These are phyloP conservation scores for Lithosia quadra DNA, from an alignment of 2,888 invertebrate genomes.

Conservation along the genomic window DNA sequence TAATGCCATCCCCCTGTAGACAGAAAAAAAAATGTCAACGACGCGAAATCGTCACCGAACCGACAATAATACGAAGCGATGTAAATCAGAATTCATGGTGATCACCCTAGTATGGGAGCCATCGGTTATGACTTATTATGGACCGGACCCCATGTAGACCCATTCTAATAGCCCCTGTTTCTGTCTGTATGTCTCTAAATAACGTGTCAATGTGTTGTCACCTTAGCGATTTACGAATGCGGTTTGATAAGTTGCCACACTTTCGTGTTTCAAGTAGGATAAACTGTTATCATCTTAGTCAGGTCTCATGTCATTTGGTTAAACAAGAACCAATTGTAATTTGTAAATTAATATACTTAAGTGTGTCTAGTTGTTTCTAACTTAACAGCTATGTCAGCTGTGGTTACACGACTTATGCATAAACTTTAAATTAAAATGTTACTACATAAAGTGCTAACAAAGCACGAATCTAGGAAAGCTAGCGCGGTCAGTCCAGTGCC, in stretches of 20 bases:
- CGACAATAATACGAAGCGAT: conserved; percentile 74
- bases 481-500: too few species aligned
- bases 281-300: not conserved
- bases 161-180: conserved; percentile 76
- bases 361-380: too few species aligned
- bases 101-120: conserved; percentile 71
- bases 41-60: conserved; percentile 65
- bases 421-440: too few species aligned
- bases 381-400: too few species aligned
- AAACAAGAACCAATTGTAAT: not conserved
- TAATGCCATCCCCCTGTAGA: conserved; percentile 47
- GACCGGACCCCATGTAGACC: conserved; percentile 59
- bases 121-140: conserved; percentile 84
- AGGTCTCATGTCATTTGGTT: not conserved
- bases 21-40: conserved; percentile 57
- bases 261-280: not conserved
- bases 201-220: conserved; percentile 83
- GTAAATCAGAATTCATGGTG: conserved; percentile 74
- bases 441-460: too few species aligned
- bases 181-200: conserved; percentile 75
- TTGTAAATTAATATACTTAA: not conserved
- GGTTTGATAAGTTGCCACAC: conserved; percentile 49
- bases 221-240: conserved; percentile 79
- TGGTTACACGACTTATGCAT: too few species aligned
- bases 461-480: too few species aligned